These are phyloP conservation scores for Pachydiplax longipennis DNA, from an alignment of 2,888 invertebrate genomes.

Conservation along the genomic window DNA sequence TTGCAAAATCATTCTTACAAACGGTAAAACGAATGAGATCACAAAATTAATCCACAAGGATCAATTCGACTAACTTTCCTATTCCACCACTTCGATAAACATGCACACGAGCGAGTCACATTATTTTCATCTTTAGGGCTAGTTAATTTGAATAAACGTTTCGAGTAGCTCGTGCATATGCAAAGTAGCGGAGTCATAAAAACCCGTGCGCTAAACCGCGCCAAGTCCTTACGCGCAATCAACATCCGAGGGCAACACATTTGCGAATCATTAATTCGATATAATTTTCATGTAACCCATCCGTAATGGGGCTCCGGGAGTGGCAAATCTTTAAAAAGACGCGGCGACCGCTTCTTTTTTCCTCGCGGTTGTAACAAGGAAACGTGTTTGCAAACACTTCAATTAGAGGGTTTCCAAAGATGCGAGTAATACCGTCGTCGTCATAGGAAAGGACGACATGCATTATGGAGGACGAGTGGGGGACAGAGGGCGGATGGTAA, in stretches of 20 bases:
- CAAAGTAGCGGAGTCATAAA: background rate
- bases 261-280: background rate
- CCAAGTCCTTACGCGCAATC: no score
- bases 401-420: background rate
- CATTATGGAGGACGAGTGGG: background rate
- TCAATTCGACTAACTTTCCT: background rate
- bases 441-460: background rate
- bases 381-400: background rate
- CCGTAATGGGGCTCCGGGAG: background rate
- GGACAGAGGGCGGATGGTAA: background rate
- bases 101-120: background rate
- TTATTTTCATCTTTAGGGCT: background rate
- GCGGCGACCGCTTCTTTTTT: background rate
- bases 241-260: no score
- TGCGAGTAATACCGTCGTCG: background rate
- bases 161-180: background rate
- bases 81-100: background rate
- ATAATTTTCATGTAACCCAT: background rate
- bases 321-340: background rate
- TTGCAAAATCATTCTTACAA: background rate
- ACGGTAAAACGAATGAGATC: background rate
- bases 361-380: background rate
- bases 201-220: background rate
- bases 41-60: background rate
- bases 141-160: background rate